Evolutionary conservation across 2,888 invertebrate species (phyloP).

Genomic region (Melanargia galathea): DNA sequence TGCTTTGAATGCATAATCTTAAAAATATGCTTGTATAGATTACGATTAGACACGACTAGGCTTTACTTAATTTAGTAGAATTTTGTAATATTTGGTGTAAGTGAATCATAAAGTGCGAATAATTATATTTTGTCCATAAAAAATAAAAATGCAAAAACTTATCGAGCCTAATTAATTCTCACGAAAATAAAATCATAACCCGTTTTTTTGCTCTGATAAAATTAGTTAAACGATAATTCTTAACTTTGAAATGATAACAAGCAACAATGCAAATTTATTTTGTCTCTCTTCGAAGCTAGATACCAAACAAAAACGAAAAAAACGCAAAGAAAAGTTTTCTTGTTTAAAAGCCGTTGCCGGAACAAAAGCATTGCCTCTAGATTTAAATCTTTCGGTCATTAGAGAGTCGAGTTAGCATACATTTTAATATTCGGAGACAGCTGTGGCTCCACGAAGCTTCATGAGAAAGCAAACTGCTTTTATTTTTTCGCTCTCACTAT

Average conservation of each 20-base stretch:
- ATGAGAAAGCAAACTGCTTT: constrained; percentile 15
- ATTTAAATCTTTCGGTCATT: constrained; percentile 71
- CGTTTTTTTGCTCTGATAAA: neutral
- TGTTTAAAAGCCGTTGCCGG: constrained; percentile 58
- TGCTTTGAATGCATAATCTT: neutral
- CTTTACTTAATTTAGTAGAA: too few species aligned
- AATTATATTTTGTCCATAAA: too few species aligned
- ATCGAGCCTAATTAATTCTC: neutral
- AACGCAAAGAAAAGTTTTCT: constrained; percentile 54
- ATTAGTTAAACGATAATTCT: neutral
- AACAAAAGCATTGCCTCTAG: constrained; percentile 57
- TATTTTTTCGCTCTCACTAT: constrained; percentile 48
- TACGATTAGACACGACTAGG: too few species aligned
- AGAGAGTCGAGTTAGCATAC: constrained; percentile 67
- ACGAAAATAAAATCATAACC: neutral
- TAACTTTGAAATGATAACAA: constrained; percentile 5
- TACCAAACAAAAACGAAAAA: constrained; percentile 35
- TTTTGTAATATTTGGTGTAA: too few species aligned
- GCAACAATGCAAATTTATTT: constrained; percentile 7
- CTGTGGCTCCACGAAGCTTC: constrained; percentile 21
- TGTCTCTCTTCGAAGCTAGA: constrained; percentile 28
- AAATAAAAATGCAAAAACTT: too few species aligned
- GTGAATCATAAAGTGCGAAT: too few species aligned
- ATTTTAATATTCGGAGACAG: constrained; percentile 52
- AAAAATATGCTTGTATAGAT: too few species aligned